phyloP scores from a whole-genome alignment of 2,888 invertebrate species.

The Myathropa florea region DNA sequence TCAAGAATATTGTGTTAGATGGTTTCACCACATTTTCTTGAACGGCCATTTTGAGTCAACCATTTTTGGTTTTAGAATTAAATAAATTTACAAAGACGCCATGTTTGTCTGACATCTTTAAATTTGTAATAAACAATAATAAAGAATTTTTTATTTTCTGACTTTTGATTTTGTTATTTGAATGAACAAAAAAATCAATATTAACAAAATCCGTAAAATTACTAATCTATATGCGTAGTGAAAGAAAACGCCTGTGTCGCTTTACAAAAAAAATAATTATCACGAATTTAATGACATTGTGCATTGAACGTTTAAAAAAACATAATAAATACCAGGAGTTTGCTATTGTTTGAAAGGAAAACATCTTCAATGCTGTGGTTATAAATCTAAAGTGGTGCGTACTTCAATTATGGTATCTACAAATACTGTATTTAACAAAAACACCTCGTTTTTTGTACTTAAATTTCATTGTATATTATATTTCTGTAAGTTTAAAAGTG shows the following conservation, averaged over 20 bases:
- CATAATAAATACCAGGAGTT: not conserved
- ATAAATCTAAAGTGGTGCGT: not conserved
- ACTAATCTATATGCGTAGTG: not conserved
- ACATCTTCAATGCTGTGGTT: not conserved
- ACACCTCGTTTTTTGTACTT: not conserved
- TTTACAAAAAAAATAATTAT: not conserved
- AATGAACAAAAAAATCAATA: not conserved
- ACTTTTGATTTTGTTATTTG: conserved; percentile 11
- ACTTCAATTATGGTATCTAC: not conserved
- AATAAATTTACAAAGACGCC: conserved; percentile 81
- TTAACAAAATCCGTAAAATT: not conserved
- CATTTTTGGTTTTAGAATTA: conserved; percentile 82
- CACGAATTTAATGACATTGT: not conserved
- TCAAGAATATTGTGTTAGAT: conserved; percentile 20
- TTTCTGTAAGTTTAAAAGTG: not conserved
- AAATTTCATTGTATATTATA: not conserved
- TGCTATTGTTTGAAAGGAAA: not conserved
- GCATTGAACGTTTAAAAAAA: not conserved
- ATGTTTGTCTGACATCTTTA: conserved; percentile 89
- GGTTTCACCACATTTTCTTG: conserved; percentile 46
- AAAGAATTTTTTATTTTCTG: conserved; percentile 81
- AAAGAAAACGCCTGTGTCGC: not conserved
- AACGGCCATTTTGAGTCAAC: conserved; percentile 81
- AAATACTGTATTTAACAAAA: not conserved
- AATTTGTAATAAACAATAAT: conserved; percentile 83